Conservation (phyloP, 2,113 vertebrate genomes). For the Crocuta crocuta region DNA sequence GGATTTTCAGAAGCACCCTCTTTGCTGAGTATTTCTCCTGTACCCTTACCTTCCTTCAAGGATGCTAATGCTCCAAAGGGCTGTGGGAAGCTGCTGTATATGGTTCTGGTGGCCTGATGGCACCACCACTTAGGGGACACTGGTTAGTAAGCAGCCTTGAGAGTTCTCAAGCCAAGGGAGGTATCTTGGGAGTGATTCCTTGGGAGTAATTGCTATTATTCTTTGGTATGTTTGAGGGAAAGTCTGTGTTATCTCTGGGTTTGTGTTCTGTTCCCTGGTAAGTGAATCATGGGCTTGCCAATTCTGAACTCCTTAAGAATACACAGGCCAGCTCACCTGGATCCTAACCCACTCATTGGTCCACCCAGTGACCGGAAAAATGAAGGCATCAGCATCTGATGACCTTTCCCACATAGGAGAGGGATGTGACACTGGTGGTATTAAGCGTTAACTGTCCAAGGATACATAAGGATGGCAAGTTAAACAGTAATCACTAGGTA, state of each 20-base stretch:
- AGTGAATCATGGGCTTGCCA: neutral
- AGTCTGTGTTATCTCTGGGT: neutral
- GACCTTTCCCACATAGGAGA: neutral
- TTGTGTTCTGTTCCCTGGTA: neutral
- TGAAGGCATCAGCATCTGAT: neutral
- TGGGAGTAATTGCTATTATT: neutral
- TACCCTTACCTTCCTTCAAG: neutral
- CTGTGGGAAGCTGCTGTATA: neutral
- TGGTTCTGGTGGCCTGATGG: accelerated
- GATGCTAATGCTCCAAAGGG: neutral
- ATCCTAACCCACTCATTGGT: neutral
- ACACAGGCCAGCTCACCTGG: neutral
- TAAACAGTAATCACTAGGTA: constrained; percentile 86
- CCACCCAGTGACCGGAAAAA: constrained; percentile 51
- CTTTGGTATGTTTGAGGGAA: neutral
- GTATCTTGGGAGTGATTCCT: neutral
- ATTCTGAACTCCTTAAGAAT: neutral
- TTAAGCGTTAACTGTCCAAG: constrained; percentile 50
- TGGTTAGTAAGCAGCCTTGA: neutral
- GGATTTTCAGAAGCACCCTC: neutral
- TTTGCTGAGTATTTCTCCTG: neutral
- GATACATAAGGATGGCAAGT: constrained; percentile 78
- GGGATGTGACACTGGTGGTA: constrained; percentile 61
- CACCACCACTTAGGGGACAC: neutral
- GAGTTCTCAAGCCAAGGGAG: neutral